A percentile compares a stretch with the other conserved stretches of the same genome.
Conservation (phyloP, 1,140 invertebrate species). For the Gonatopus flavifemur region DNA sequence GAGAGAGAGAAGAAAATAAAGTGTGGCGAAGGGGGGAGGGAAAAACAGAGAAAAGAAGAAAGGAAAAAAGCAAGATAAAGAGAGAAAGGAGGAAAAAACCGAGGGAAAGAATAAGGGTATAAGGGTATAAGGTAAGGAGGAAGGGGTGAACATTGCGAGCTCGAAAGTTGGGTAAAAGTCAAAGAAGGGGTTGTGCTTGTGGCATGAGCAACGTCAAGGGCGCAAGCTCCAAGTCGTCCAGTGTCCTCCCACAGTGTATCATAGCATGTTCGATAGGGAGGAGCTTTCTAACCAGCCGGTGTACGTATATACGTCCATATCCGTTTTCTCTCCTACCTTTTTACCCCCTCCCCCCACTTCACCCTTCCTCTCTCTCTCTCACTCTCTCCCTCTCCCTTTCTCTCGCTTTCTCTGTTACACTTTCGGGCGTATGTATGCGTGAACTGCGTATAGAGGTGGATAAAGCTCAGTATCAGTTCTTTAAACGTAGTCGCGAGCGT, state of each 20-base stretch:
- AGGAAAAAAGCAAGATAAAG: constrained; percentile 5
- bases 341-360: too few species aligned
- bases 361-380: too few species aligned
- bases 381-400: too few species aligned
- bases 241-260: constrained; percentile 45
- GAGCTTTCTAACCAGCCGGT: constrained; percentile 54
- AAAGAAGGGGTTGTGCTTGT: constrained; percentile 50
- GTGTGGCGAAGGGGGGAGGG: neutral
- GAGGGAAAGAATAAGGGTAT: neutral
- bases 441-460: too few species aligned
- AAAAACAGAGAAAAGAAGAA: constrained; percentile 10
- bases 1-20: constrained; percentile 10
- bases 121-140: constrained; percentile 3
- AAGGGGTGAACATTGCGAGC: constrained; percentile 37
- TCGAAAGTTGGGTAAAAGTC: constrained; percentile 50
- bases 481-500: too few species aligned
- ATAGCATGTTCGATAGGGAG: constrained; percentile 48
- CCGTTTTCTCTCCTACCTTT: too few species aligned
- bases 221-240: constrained; percentile 46
- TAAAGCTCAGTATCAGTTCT: too few species aligned
- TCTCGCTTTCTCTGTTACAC: too few species aligned
- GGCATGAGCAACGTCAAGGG: constrained; percentile 26
- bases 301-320: constrained; percentile 40
- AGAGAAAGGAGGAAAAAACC: constrained; percentile 4
- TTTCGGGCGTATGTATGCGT: too few species aligned